Base-by-base conservation (phyloP, 1,140 invertebrate species). In the Myzus persicae region DNA sequence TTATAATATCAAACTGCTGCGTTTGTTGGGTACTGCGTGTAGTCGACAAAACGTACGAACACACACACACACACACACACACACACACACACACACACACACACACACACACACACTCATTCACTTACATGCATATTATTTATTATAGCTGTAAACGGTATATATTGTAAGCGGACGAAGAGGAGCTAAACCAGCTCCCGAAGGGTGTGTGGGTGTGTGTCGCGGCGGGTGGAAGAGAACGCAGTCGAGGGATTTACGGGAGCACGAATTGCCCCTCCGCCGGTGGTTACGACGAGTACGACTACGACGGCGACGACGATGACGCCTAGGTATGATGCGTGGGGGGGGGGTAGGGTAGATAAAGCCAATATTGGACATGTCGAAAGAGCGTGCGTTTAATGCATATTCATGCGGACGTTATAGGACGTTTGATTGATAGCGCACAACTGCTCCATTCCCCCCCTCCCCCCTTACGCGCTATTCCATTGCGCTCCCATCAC, bases 281-380 rank as follows among this genome's bases (percentile, higher is more conserved):
- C 59, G 11, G 59, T 36, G 59, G 59, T 76, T 76, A n/a, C 59
- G 59, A 76, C 31, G 59, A 67, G 1, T 31, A 67, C 31, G 31
- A 31, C 46, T 48, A 20, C 31, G 59, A n/a, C 54, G 51, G 9
- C 51, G 54, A 59, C 31, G 59, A 76, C 59, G 59, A 76, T 76
- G 59, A 76, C 31, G n/a, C 59, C 59, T 76, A 76, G 31, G 14
- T 18, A n/a, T n/a, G 14, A n/a, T 76, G 59, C 38, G 5, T 5
- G 6, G 87, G 6, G 85, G 11, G 84, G 22, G 20, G 44, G 8
- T 2, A 24, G 44, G n/a, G n/a, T n/a, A 40, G 44, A 48, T 48
- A n/a, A 44, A 46, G 46, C 87, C 31, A 88, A 88, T 88, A 51
- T 88, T 88, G 87, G 87, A 88, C 87, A 88, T 88, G 87, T 51